Base-by-base conservation (phyloP, 1,140 invertebrate species). In the Zaprionus kolodkinae region DNA sequence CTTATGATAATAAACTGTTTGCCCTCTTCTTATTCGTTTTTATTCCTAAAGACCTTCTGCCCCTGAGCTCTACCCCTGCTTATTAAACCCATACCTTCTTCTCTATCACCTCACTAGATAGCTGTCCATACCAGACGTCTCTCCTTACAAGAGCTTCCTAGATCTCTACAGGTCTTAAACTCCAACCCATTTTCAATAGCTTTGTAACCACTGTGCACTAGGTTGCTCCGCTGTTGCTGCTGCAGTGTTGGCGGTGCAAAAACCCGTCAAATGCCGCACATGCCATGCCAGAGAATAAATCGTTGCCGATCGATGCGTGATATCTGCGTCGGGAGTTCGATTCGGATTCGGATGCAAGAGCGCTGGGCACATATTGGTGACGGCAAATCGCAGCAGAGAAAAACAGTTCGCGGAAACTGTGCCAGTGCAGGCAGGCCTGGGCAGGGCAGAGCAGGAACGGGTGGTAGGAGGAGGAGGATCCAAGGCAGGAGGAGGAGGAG, bases 221-320 rank as follows among this genome's bases (percentile, higher is more conserved):
- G 15, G 50, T 0, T 13, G 21, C 17, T 15, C 17, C 25, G 10
- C 25, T 17, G 35, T 7, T 43, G n/a, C 40, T 7, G n/a, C 40
- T 25, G 27, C 27, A 3, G 27, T 30, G 13, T 36, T 65, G 17
- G 38, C 64, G 35, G 36, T 76, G 79, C 72, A 88, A 90, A 89
- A 88, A 89, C 85, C 81, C 65, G 85, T 85, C 86, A 88, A 88
- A 88, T 88, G 63, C 63, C 72, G 55, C 48, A 52, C 65, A 89
- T 89, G 72, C 86, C 86, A 76, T 89, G 72, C 86, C 86, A 76
- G 81, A 90, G 63, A 85, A 90, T 82, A 86, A 79, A 81, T 72
- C 86, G 66, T 71, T 45, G 56, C 73, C 72, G 72, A 87, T 91
- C 87, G 87, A 82, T 87, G 83, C 80, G 70, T 82, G 79, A 65